Conservation (phyloP, 2,113 vertebrate species). For the Thinocorus orbignyianus region DNA sequence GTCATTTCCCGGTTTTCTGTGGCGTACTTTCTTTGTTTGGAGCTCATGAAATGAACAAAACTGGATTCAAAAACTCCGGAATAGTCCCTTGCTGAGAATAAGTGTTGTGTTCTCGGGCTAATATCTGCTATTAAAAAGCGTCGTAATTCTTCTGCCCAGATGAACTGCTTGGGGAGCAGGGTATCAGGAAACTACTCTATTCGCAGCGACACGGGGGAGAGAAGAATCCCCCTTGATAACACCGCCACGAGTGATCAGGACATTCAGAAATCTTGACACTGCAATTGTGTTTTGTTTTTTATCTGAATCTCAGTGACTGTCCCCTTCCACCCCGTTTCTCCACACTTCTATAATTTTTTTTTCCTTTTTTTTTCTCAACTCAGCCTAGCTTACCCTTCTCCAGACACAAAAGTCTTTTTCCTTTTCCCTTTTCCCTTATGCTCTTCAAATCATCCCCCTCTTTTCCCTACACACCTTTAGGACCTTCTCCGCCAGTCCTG, state of each 20-base stretch:
- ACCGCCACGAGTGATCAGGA: background rate
- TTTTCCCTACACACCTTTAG: background rate
- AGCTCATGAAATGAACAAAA: background rate
- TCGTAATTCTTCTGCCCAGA: background rate
- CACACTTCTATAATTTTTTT: background rate
- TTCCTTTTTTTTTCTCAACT: background rate
- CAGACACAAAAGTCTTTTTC: background rate
- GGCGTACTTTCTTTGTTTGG: background rate
- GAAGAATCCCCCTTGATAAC: background rate
- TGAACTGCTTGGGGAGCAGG: background rate
- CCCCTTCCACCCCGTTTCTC: background rate
- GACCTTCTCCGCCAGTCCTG: background rate
- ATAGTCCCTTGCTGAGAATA: background rate
- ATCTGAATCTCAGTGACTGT: background rate
- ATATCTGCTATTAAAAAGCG: background rate
- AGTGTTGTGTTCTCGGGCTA: background rate
- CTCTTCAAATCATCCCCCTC: background rate
- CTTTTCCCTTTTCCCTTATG: background rate
- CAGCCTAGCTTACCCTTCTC: background rate
- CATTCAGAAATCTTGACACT: background rate
- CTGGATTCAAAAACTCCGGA: background rate
- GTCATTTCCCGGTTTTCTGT: background rate
- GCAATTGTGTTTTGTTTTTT: background rate
- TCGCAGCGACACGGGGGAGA: background rate
- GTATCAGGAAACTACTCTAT: background rate